Evolutionary conservation across 2,888 invertebrate genomes (phyloP).

Genomic region (Leptopilina myrica): DNA sequence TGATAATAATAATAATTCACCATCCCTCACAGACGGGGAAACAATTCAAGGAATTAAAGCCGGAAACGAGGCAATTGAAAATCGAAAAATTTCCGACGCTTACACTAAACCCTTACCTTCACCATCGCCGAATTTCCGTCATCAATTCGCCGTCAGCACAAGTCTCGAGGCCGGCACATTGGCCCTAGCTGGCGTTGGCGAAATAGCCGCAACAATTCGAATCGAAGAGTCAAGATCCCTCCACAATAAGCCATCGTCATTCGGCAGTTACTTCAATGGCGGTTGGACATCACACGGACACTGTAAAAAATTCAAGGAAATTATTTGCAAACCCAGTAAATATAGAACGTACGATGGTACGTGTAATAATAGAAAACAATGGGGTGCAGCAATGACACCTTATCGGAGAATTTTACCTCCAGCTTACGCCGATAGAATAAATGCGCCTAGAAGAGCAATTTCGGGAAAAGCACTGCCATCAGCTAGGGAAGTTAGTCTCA

Average conservation of each 20-base stretch:
- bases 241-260: conserved; percentile 60
- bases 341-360: conserved; percentile 85
- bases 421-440: conserved; percentile 86
- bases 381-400: conserved; percentile 86
- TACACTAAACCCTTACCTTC: conserved; percentile 77
- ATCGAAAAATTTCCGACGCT: conserved; percentile 79
- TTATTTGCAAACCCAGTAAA: conserved; percentile 67
- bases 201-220: conserved; percentile 83
- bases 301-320: conserved; percentile 63
- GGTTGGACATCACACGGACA: conserved; percentile 63
- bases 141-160: conserved; percentile 85
- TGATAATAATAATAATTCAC: not conserved
- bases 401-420: conserved; percentile 86
- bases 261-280: conserved; percentile 67
- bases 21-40: conserved; percentile 66
- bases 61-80: conserved; percentile 80
- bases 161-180: conserved; percentile 80
- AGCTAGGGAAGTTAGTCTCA: conserved; percentile 85
- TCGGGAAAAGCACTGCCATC: conserved; percentile 82
- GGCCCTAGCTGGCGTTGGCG: conserved; percentile 83
- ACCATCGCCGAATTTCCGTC: conserved; percentile 83
- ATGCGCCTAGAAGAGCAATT: conserved; percentile 80
- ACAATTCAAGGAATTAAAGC: conserved; percentile 78
- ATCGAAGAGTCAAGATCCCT: conserved; percentile 77
- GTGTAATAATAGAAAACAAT: conserved; percentile 85